phyloP scores from a whole-genome alignment of 2,888 invertebrate genomes.

The Molorchus minor region DNA sequence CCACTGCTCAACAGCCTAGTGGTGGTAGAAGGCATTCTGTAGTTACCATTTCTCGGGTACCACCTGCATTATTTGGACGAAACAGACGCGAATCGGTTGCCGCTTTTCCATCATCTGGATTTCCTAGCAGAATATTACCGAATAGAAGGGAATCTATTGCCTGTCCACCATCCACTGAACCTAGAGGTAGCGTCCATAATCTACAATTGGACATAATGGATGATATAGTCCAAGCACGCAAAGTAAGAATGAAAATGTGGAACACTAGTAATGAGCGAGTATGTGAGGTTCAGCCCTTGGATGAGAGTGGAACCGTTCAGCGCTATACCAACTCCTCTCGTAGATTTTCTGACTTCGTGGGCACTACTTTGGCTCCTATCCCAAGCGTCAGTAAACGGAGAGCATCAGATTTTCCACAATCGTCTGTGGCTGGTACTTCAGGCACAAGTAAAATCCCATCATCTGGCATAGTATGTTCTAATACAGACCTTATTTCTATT shows the following conservation, averaged over 20 bases:
- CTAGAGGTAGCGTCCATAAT: conserved; percentile 80
- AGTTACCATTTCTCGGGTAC: conserved; percentile 85
- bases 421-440: conserved; percentile 44
- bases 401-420: conserved; percentile 78
- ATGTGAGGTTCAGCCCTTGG: conserved; percentile 83
- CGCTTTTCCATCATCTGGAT: conserved; percentile 72
- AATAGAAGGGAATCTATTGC: conserved; percentile 51
- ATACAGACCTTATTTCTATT: conserved; percentile 82
- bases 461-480: conserved; percentile 79
- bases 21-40: conserved; percentile 86
- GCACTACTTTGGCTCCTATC: conserved; percentile 69
- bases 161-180: conserved; percentile 76
- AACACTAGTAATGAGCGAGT: conserved; percentile 80
- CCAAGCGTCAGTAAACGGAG: conserved; percentile 68
- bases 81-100: conserved; percentile 84
- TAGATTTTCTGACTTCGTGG: conserved; percentile 79
- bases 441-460: conserved; percentile 57
- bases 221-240: conserved; percentile 83
- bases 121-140: conserved; percentile 60
- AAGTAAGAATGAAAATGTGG: conserved; percentile 86
- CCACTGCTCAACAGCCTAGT: conserved; percentile 76
- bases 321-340: conserved; percentile 69
- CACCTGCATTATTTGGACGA: conserved; percentile 78
- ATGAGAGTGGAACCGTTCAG: conserved; percentile 69
- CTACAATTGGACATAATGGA: conserved; percentile 89